Evolutionary conservation across 2,113 vertebrate genomes (phyloP), one percentile per base, ranked within the genome.

Genomic region (Tylochromis polylepis): DNA sequence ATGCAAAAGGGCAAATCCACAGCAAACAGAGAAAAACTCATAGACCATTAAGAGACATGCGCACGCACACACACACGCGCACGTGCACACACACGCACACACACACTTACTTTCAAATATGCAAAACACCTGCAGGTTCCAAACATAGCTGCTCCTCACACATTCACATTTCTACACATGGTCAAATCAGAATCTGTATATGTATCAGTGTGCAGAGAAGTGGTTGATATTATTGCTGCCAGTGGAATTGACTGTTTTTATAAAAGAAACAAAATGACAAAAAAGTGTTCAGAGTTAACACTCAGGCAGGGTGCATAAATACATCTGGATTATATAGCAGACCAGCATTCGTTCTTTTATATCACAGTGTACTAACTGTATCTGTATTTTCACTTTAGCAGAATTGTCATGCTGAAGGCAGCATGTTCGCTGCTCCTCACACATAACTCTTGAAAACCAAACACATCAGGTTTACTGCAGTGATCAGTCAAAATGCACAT

Each of bases 1-100:
- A 94, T 95, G 94, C 95, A 94, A 85, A 85, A 92, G 84, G 56
- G 62, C 80, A 89, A 90, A 89, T 85, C 77, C 51, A 91, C 62
- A 38, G 57, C 75, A 85, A 29, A 11, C 78, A 85, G 59, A 77
- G 5, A 20, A 2, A 72, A 77, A 5, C 43, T 31, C 24, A 18
- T 18, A 72, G 46, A 62, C 24, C 77, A 56, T 11, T 24, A 11
- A n/a, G 3, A 24, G 11, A 55, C 53, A 89, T 3, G 6, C 3
- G 3, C 20, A 41, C 36, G 51, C 62, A 87, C 51, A 87, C 79
- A 58, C 80, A 80, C 51, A 78, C 46, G 29, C 81, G 88, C 87
- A 51, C 16, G 57, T 20, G 8, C 56, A 10, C 57, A 78, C 20
- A n/a, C n/a, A n/a, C n/a, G n/a, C n/a, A n/a, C n/a, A n/a, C n/a